Evolutionary conservation across 1,140 invertebrate genomes (phyloP), one percentile per base, ranked within the genome.

Genomic region (Leptinotarsa undecemlineata): DNA sequence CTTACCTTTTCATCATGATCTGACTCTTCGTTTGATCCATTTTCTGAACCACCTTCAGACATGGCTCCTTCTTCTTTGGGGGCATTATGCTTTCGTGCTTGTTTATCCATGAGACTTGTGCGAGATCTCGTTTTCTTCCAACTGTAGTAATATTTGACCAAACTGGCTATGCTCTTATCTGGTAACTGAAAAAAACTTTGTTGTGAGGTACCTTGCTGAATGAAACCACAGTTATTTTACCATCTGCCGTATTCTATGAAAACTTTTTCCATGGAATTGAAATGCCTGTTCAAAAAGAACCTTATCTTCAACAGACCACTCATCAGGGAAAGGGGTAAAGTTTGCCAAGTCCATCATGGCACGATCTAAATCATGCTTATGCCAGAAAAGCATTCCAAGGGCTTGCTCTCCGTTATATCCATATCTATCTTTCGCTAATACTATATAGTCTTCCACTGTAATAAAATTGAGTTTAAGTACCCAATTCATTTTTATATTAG

Each of bases 241-340:
- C 97, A 99, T 98, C 90, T 98, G 96, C 79, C 95, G 88, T 83
- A 99, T 99, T 84, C 96, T 91, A 84, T 98, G 95, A 88, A 99
- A 99, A 86, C 94, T 96, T 89, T 99, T 99, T 42, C 97, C 97
- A 89, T 99, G 96, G 85, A 98, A 99, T 83, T 97, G 96, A 85
- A 98, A 99, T 26, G 97, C 97, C 86, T 98, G 97, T 84, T 99
- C 97, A 89, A 99, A 99, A 20, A 98, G 86, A 64, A 98, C 96
- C 89, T 98, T 98, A 83, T 99, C 97, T 86, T 99, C 97, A 3
- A 96, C 94, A 17, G 96, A 96, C 97, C 97, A 99, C 82, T 99
- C 97, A 87, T 99, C 97, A 26, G 97, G 97, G 82, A 97, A 97
- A 3, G 97, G 97, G 72, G 96, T 98, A 82, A 98, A 99, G 86